These are phyloP conservation scores for Zaprionus africanus DNA, from an alignment of 1,140 invertebrate species.

Conservation along the genomic window DNA sequence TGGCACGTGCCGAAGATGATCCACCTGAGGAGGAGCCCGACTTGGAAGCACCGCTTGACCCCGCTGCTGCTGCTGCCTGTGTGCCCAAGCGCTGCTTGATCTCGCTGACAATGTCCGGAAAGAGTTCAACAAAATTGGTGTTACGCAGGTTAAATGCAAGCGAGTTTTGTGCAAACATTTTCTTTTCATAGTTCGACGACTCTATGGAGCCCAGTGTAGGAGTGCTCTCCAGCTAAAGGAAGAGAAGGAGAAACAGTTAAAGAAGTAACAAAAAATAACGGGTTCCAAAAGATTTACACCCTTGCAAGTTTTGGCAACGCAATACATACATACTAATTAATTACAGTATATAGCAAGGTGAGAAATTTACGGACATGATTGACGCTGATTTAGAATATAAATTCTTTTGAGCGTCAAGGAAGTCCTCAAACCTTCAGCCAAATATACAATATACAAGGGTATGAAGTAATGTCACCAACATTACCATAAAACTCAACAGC, in stretches of 20 bases:
- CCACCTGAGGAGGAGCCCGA: background rate
- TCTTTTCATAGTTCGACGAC: slow-evolving; percentile 95
- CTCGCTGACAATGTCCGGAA: slow-evolving; percentile 77
- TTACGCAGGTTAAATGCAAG: slow-evolving; percentile 96
- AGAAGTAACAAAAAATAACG: background rate
- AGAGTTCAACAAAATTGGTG: slow-evolving; percentile 89
- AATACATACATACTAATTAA: too few species aligned
- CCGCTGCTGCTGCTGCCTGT: slow-evolving; percentile 28
- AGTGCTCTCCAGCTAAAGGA: slow-evolving; percentile 91
- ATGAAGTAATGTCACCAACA: background rate
- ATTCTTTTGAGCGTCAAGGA: too few species aligned
- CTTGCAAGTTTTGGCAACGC: too few species aligned
- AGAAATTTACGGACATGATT: too few species aligned
- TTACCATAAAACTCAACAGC: slow-evolving; percentile 93
- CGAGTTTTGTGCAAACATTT: slow-evolving; percentile 93
- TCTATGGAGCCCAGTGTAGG: slow-evolving; percentile 98
- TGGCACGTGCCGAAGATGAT: slow-evolving; percentile 26
- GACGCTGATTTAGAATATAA: too few species aligned
- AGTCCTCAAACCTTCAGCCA: too few species aligned
- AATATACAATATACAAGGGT: too few species aligned
- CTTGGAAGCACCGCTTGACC: slow-evolving; percentile 29
- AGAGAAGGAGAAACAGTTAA: background rate
- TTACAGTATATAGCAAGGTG: too few species aligned
- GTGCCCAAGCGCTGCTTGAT: slow-evolving; percentile 69
- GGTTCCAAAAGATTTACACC: background rate